These are phyloP conservation scores for Linnaemya vulpina DNA, from an alignment of 2,888 invertebrate genomes.

Conservation along the genomic window DNA sequence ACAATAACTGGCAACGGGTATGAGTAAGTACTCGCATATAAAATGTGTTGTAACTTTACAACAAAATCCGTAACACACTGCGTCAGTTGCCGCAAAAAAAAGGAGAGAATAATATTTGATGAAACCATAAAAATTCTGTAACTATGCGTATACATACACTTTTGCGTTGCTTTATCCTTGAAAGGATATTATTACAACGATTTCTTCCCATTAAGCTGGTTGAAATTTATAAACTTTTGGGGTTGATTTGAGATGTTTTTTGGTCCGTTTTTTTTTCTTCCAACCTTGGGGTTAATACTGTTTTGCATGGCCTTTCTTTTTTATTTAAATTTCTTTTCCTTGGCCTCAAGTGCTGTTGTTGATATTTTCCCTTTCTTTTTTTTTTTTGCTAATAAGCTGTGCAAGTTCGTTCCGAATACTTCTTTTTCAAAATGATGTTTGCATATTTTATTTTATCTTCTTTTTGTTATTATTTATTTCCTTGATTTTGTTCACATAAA, in stretches of 20 bases:
- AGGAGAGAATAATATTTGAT: conserved; percentile 57
- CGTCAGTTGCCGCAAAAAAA: conserved; percentile 14
- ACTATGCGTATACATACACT: conserved; percentile 42
- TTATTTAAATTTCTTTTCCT: conserved; percentile 45
- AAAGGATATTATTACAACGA: conserved; percentile 58
- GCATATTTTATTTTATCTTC: conserved; percentile 49
- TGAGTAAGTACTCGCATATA: conserved; percentile 24
- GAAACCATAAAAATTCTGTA: conserved; percentile 67
- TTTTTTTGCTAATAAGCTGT: conserved; percentile 50
- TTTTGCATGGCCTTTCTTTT: conserved; percentile 7
- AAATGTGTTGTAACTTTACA: conserved; percentile 50
- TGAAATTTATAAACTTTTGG: conserved; percentile 13
- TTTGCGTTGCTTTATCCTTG: conserved; percentile 45
- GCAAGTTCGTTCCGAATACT: conserved; percentile 38
- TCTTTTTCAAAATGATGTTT: conserved; percentile 50
- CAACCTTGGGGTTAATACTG: conserved; percentile 35
- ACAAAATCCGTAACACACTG: conserved; percentile 5
- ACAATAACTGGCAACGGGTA: conserved; percentile 36
- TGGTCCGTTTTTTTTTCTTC: conserved; percentile 10
- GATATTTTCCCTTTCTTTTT: background rate
- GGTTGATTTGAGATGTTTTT: conserved; percentile 37
- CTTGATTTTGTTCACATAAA: conserved; percentile 59
- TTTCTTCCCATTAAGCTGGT: conserved; percentile 27
- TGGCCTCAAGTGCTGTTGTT: conserved; percentile 34
- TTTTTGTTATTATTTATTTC: conserved; percentile 37